Conservation (phyloP, 2,888 invertebrate genomes). For the Agrenia bidenticulata region DNA sequence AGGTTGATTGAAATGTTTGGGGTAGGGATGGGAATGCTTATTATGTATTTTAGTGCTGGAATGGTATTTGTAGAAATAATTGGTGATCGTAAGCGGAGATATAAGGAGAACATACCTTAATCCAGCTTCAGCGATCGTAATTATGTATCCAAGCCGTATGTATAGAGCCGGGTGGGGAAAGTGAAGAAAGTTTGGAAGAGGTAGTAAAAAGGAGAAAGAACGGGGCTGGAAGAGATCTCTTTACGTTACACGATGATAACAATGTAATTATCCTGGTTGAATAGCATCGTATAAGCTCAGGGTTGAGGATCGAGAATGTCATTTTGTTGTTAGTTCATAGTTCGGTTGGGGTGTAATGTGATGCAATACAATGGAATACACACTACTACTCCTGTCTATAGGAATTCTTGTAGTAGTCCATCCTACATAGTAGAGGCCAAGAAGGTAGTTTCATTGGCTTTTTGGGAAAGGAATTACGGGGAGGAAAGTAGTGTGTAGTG, state of each 20-base stretch:
- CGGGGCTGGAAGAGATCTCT: constrained; percentile 41
- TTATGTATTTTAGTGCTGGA: background rate
- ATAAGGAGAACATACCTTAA: background rate
- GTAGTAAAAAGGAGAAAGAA: constrained; percentile 21
- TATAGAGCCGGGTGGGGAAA: background rate
- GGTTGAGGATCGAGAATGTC: constrained; percentile 1
- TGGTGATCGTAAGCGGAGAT: constrained; percentile 6
- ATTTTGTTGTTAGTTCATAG: background rate
- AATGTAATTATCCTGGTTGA: constrained; percentile 52
- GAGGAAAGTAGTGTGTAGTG: background rate
- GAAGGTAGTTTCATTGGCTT: constrained; percentile 8
- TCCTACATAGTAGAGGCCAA: too few relatives aligned
- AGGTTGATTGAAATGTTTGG: too few relatives aligned
- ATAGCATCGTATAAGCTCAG: constrained; percentile 18
- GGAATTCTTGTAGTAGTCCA: too few relatives aligned
- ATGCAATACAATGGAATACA: background rate
- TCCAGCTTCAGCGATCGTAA: background rate
- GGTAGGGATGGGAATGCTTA: background rate
- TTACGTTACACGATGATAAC: constrained; percentile 52
- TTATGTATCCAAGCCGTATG: background rate
- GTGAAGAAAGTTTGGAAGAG: constrained; percentile 11
- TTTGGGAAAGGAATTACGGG: constrained; percentile 1
- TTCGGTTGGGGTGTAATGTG: too few relatives aligned
- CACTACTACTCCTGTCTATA: background rate
- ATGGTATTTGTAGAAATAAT: constrained; percentile 2